A percentile compares a stretch with the other conserved stretches of the same genome.
Evolutionary conservation across 30 jellyfish, hydroid and myxozoan species (phyloP).

Genomic region (Aurelia coerulea): DNA sequence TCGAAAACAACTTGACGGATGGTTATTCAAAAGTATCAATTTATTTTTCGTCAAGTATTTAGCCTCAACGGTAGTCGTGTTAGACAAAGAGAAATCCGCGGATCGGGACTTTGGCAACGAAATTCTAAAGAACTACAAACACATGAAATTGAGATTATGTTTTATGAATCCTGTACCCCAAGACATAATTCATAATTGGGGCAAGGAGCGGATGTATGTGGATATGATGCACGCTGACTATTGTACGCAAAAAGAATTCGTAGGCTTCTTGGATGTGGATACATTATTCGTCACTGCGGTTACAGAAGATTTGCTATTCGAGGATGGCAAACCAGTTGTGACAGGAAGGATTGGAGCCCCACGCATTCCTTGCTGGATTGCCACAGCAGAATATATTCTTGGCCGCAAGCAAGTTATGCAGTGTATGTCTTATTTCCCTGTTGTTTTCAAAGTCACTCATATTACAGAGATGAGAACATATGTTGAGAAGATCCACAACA

Average conservation of each 20-base stretch:
- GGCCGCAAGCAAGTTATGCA: neutral
- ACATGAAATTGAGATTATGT: neutral
- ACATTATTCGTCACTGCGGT: neutral
- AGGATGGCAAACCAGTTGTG: slow-evolving; percentile 37
- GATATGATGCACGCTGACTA: too few species aligned
- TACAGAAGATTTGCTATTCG: slow-evolving; percentile 32
- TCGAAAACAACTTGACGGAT: neutral
- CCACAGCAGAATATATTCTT: slow-evolving; percentile 23
- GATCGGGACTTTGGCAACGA: neutral
- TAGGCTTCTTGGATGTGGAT: too few species aligned
- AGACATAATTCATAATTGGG: too few species aligned
- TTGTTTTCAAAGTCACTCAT: too few species aligned
- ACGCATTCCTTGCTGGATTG: slow-evolving; percentile 17
- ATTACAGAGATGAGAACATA: too few species aligned
- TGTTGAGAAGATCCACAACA: neutral
- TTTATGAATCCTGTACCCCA: too few species aligned
- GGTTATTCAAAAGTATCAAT: slow-evolving; percentile 28
- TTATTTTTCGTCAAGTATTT: slow-evolving; percentile 7
- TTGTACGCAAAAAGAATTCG: too few species aligned
- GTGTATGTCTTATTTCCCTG: too few species aligned
- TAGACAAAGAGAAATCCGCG: neutral
- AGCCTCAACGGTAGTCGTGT: neutral
- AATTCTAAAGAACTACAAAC: neutral
- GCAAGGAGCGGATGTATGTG: too few species aligned
- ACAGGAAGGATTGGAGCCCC: slow-evolving; percentile 39